These are phyloP conservation scores for Pica pica DNA, from an alignment of 2,113 vertebrate species.

Conservation along the genomic window DNA sequence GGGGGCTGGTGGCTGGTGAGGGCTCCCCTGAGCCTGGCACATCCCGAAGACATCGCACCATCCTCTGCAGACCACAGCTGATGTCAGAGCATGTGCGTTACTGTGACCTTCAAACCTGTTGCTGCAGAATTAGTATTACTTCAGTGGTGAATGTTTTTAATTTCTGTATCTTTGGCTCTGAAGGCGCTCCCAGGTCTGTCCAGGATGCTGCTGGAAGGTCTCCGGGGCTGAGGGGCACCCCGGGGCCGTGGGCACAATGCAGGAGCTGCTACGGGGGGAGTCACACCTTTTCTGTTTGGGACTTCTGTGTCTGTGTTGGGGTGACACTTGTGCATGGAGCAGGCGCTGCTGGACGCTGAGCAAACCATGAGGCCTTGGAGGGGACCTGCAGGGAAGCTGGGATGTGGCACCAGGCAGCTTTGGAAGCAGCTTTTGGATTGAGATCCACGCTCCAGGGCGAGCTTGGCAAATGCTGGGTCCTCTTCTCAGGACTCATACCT, in stretches of 20 bases:
- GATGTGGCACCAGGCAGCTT: background rate
- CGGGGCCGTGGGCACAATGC: accelerated
- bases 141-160: background rate
- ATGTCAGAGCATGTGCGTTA: background rate
- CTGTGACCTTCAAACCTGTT: background rate
- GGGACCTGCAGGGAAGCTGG: background rate
- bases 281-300: background rate
- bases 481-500: background rate
- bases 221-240: background rate
- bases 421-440: background rate
- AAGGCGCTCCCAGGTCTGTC: background rate
- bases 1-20: background rate
- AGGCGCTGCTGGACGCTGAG: background rate
- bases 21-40: background rate
- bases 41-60: background rate
- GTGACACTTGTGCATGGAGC: constrained; percentile 10
- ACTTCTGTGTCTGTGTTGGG: background rate
- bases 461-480: background rate
- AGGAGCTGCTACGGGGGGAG: background rate
- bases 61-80: constrained; percentile 19
- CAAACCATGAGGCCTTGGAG: accelerated
- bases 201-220: background rate
- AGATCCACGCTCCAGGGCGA: accelerated
- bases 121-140: background rate
- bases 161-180: background rate